phyloP scores from a whole-genome alignment of 1,140 invertebrate genomes.

The Danaus melanippus region DNA sequence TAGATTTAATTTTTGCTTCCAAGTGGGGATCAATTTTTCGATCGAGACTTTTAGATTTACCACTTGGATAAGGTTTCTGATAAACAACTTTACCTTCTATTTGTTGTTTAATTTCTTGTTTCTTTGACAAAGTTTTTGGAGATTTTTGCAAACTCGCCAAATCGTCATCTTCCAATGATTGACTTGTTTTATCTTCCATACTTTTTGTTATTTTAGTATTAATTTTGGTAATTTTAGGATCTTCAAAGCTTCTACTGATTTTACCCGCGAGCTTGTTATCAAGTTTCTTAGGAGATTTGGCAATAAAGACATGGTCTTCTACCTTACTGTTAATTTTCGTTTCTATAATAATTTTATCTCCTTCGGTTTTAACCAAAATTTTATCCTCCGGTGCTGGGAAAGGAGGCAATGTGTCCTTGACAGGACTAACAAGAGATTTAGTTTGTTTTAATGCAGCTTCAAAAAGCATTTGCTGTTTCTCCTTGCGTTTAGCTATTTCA shows the following conservation, averaged over 20 bases:
- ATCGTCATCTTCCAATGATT: conserved; percentile 75
- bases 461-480: conserved; percentile 80
- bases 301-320: conserved; percentile 78
- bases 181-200: conserved; percentile 74
- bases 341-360: conserved; percentile 77
- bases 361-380: conserved; percentile 75
- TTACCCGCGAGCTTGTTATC: conserved; percentile 77
- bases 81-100: conserved; percentile 76
- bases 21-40: conserved; percentile 66
- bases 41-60: conserved; percentile 74
- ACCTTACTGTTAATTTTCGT: conserved; percentile 76
- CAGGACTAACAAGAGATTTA: conserved; percentile 78
- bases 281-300: conserved; percentile 78
- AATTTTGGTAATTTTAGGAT: conserved; percentile 71
- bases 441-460: conserved; percentile 81
- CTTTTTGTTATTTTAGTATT: conserved; percentile 73
- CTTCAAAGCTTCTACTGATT: conserved; percentile 79
- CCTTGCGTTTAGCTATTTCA: conserved; percentile 78
- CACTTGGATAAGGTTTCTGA: conserved; percentile 64
- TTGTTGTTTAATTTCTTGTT: conserved; percentile 75
- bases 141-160: conserved; percentile 71
- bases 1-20: conserved; percentile 74
- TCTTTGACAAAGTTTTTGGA: conserved; percentile 74
- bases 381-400: conserved; percentile 80
- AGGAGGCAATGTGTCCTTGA: conserved; percentile 77